Conservation (phyloP, 2,113 vertebrate species). For the Alligator sinensis region DNA sequence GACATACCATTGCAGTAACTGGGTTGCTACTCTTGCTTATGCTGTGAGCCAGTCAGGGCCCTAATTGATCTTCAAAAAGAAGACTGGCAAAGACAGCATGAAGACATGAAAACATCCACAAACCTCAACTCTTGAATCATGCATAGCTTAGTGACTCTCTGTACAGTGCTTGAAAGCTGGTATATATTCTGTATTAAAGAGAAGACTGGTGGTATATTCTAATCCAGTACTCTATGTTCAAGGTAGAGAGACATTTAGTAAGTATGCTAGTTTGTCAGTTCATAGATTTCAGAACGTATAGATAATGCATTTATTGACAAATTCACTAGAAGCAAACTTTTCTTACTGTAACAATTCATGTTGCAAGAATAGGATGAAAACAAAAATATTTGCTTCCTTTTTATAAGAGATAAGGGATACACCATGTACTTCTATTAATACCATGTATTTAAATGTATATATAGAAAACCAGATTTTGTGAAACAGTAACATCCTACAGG, state of each 20-base stretch:
- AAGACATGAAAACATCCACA: not conserved
- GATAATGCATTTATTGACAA: not conserved
- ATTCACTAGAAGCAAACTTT: not conserved
- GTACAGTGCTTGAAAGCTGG: not conserved
- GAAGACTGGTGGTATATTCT: not conserved
- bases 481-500: not conserved
- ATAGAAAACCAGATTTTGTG: not conserved
- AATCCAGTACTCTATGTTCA: not conserved
- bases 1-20: not conserved
- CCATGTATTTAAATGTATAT: not conserved
- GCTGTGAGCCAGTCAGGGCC: not conserved
- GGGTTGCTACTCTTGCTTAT: not conserved
- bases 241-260: not conserved
- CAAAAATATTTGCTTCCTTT: not conserved
- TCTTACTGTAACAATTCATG: not conserved
- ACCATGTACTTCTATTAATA: not conserved
- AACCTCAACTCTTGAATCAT: not conserved
- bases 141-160: not conserved
- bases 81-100: not conserved
- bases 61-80: not conserved
- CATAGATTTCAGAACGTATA: not conserved
- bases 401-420: not conserved
- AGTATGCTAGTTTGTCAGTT: not conserved
- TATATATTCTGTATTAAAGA: not conserved
- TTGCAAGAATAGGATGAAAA: not conserved